Evolutionary conservation across 2,888 invertebrate genomes (phyloP).

Genomic region (Formica aserva): DNA sequence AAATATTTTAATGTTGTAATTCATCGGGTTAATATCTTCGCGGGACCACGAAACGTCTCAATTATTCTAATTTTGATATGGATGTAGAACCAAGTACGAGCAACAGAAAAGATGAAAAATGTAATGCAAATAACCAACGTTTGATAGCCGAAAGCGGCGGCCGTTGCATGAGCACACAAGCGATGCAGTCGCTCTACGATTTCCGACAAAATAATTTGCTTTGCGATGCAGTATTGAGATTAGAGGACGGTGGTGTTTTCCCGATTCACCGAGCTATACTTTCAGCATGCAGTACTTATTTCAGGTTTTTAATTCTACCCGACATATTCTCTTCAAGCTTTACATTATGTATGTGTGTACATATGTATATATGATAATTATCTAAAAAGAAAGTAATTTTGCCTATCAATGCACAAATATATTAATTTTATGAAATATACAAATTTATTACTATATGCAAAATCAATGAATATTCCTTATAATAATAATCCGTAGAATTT

Average conservation of each 20-base stretch:
- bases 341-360: background rate
- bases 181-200: slow-evolving; percentile 94
- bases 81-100: slow-evolving; percentile 77
- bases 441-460: background rate
- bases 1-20: slow-evolving; percentile 31
- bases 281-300: slow-evolving; percentile 96
- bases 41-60: slow-evolving; percentile 26
- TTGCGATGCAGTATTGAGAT: slow-evolving; percentile 94
- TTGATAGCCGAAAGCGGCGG: slow-evolving; percentile 86
- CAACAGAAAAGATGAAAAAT: slow-evolving; percentile 63
- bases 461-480: background rate
- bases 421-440: background rate
- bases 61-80: slow-evolving; percentile 71
- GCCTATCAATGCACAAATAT: background rate
- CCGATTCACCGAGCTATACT: slow-evolving; percentile 95
- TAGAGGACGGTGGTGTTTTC: slow-evolving; percentile 93
- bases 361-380: background rate
- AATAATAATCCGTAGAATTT: background rate
- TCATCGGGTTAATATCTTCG: slow-evolving; percentile 4
- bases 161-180: slow-evolving; percentile 93
- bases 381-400: background rate
- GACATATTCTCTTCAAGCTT: background rate
- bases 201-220: slow-evolving; percentile 93
- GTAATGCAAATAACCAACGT: slow-evolving; percentile 65
- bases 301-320: slow-evolving; percentile 89